Evolutionary conservation across 2,113 vertebrate species (phyloP), one percentile per base, ranked within the genome.

Genomic region (Macquaria australasica): DNA sequence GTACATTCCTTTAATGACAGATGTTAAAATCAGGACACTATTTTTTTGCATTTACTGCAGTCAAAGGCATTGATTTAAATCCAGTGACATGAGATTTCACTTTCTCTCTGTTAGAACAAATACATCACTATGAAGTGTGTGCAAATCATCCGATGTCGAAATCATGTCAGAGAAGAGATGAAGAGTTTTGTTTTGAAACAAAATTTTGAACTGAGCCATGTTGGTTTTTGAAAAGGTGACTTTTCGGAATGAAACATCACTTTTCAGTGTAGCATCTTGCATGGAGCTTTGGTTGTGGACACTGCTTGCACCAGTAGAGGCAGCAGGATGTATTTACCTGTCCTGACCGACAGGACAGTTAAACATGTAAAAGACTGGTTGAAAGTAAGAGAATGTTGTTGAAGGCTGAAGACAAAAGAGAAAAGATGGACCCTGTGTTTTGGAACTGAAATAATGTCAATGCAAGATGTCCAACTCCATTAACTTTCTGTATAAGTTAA

Each of bases 201-300:
- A 88, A 85, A 73, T 77, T 89, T 90, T 76, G 85, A 94, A 89
- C 95, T 96, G 95, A 96, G 95, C 96, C 95, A 96, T 91, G 92
- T 94, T 94, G 91, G 93, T 93, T 95, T 94, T 76, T 34, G 23
- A 82, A 84, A 87, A 92, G 88, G 90, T 83, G 85, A 93, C 80
- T 79, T 73, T 84, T 64, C 81, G 71, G 68, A 90, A 92, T 67
- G 82, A 87, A 85, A 82, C 25, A 91, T 85, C 45, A 83, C 67
- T 91, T 94, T 93, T 95, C 92, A 93, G 92, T 94, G 93, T 90
- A 92, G 91, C 85, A 92, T 95, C 92, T 94, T 94, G 91, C 92
- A 92, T 91, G 89, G 92, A 90, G 81, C 85, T 87, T 92, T 87
- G 89, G 83, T 83, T 91, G 89, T 93, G 85, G 81, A 89, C 73